A percentile compares a stretch with the other conserved stretches of the same genome.
phyloP scores from a whole-genome alignment of 2,888 invertebrate species.

The Aelia acuminata region DNA sequence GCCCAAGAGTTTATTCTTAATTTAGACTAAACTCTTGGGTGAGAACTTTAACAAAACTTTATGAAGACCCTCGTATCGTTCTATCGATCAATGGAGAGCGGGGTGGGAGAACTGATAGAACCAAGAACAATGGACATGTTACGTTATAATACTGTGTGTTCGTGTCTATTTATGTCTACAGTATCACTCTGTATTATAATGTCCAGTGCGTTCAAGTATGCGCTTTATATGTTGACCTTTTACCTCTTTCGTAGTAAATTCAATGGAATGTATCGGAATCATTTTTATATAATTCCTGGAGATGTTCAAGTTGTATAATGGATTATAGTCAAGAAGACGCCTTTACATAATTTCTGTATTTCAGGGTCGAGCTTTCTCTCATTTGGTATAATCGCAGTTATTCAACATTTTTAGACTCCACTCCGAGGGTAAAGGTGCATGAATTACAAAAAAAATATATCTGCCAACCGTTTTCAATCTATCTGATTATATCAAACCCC shows the following conservation, averaged over 20 bases:
- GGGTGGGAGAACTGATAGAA: too few relatives aligned
- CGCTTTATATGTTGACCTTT: neutral
- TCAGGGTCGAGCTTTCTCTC: conserved; percentile 44
- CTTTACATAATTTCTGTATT: conserved; percentile 30
- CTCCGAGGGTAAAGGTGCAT: neutral
- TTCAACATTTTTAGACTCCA: neutral
- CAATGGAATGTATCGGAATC: conserved; percentile 26
- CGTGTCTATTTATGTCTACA: neutral
- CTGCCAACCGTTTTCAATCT: neutral
- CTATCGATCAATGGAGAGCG: too few relatives aligned
- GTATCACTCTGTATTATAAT: neutral
- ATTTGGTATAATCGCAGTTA: conserved; percentile 40
- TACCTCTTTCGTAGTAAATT: neutral
- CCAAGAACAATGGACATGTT: too few relatives aligned
- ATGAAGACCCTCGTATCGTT: too few relatives aligned
- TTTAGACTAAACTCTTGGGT: too few relatives aligned
- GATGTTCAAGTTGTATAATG: neutral
- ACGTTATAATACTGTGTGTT: too few relatives aligned
- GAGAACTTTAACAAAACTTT: too few relatives aligned
- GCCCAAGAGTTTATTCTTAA: too few relatives aligned
- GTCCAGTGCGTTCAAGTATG: neutral
- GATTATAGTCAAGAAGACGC: conserved; percentile 45
- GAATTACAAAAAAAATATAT: neutral
- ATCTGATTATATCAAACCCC: neutral
- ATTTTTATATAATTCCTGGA: conserved; percentile 30